phyloP scores from a whole-genome alignment of 2,888 invertebrate genomes.

The Strigamia maritima region DNA sequence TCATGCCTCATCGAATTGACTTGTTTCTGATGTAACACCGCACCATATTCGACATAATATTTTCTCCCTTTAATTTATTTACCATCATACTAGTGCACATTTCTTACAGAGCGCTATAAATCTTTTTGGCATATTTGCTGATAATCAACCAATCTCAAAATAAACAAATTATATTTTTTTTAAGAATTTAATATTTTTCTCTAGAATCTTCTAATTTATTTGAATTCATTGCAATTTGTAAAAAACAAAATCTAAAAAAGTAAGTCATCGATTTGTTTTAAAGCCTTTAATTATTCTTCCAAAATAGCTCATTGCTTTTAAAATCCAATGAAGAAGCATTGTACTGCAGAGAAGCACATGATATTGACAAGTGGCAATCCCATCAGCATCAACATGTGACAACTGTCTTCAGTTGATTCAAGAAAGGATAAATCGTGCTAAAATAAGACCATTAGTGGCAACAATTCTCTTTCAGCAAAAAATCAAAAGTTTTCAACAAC shows the following conservation, averaged over 20 bases:
- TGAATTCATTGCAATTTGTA: too few species aligned
- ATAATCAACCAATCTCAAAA: neutral
- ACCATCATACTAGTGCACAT: neutral
- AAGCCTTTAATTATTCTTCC: neutral
- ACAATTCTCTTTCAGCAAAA: neutral
- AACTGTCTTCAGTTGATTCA: neutral
- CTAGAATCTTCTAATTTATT: too few species aligned
- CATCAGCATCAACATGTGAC: constrained; percentile 32
- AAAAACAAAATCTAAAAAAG: neutral
- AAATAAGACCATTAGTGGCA: neutral
- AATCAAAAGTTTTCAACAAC: neutral
- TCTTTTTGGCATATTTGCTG: neutral
- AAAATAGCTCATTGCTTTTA: neutral
- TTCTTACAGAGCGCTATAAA: neutral
- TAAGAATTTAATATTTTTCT: neutral
- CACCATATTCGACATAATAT: neutral
- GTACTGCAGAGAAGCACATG: constrained; percentile 2
- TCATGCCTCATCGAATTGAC: too few species aligned
- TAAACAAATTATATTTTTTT: neutral
- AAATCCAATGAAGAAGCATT: constrained; percentile 9
- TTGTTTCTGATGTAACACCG: too few species aligned
- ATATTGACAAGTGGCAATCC: constrained; percentile 21
- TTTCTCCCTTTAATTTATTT: neutral
- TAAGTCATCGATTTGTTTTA: neutral
- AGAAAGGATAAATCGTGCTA: neutral